These are phyloP conservation scores for Ceratosolen solmsi DNA, from an alignment of 1,140 invertebrate genomes.

Conservation along the genomic window DNA sequence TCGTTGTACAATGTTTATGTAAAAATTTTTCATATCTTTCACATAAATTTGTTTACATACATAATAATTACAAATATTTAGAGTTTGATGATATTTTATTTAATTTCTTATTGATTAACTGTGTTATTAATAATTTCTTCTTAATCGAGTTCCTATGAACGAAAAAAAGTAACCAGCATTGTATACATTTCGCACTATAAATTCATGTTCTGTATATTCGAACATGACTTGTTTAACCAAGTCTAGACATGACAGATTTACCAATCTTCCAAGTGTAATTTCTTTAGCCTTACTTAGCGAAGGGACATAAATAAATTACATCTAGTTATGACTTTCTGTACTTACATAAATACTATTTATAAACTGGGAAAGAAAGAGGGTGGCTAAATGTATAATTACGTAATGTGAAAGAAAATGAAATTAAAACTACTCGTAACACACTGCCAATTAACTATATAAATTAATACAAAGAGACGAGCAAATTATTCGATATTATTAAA, in stretches of 20 bases:
- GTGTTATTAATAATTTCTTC: too few relatives aligned
- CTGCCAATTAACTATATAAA: too few relatives aligned
- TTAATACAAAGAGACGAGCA: too few relatives aligned
- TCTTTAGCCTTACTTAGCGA: background rate
- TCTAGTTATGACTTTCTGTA: background rate
- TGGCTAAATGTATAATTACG: too few relatives aligned
- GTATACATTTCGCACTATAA: background rate
- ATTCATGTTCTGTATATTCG: background rate
- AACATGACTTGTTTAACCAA: background rate
- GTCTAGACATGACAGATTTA: background rate
- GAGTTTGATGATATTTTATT: too few relatives aligned
- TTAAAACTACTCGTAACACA: background rate
- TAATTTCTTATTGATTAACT: too few relatives aligned
- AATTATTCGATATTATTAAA: too few relatives aligned
- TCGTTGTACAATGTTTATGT: too few relatives aligned
- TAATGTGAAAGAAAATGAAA: background rate
- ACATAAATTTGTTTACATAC: too few relatives aligned
- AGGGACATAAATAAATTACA: background rate
- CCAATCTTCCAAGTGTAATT: background rate
- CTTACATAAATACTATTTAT: background rate
- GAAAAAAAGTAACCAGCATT: background rate
- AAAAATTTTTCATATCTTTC: too few relatives aligned
- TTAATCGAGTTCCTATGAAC: too few relatives aligned
- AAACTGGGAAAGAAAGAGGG: background rate
- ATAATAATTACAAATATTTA: too few relatives aligned